Percentiles rank a stretch among this genome's conserved stretches.
Evolutionary conservation across 2,113 vertebrate species (phyloP).

Genomic region (Ophiodon elongatus): DNA sequence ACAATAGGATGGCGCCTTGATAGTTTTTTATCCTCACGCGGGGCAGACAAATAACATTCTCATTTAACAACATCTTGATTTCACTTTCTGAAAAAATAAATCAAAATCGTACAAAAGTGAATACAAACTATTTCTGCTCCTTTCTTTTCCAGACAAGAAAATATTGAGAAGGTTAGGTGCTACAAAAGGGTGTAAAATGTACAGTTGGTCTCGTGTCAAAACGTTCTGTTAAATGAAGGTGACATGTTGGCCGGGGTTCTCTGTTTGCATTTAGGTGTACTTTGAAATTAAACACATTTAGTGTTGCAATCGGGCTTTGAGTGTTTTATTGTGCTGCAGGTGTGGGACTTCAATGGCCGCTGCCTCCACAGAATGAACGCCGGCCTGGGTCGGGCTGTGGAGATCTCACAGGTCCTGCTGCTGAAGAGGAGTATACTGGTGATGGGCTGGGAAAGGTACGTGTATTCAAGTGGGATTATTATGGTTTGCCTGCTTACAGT

Average conservation of each 20-base stretch:
- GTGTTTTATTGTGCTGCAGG: constrained; percentile 54
- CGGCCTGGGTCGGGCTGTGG: constrained; percentile 74
- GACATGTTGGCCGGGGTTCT: neutral
- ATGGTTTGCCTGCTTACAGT: neutral
- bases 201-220: neutral
- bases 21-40: neutral
- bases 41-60: neutral
- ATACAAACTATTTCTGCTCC: neutral
- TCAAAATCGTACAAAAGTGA: neutral
- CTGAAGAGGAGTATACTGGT: constrained; percentile 79
- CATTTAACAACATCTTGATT: neutral
- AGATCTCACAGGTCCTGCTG: constrained; percentile 82
- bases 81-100: neutral
- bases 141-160: neutral
- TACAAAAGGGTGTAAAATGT: neutral
- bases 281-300: neutral
- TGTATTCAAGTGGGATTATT: neutral
- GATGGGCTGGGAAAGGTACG: constrained; percentile 80
- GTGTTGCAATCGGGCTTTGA: neutral
- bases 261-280: neutral
- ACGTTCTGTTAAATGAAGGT: neutral
- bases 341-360: constrained; percentile 88
- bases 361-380: constrained; percentile 82
- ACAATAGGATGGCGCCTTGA: neutral
- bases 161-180: too few relatives aligned